These are phyloP conservation scores for Podarcis cretensis DNA, from an alignment of 2,113 vertebrate genomes.

Conservation along the genomic window DNA sequence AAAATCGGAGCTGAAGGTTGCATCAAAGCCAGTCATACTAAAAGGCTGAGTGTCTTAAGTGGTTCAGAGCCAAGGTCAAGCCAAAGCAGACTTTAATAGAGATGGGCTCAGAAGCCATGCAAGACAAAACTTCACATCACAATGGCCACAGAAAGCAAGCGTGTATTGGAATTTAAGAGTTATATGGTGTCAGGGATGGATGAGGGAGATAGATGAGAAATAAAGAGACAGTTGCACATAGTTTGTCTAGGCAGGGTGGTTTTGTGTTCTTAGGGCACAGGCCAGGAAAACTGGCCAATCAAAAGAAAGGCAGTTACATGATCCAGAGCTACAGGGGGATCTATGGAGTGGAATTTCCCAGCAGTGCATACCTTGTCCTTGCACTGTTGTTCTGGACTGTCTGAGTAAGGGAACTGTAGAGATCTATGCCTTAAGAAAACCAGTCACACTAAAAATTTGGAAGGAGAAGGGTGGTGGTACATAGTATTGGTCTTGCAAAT, in stretches of 20 bases:
- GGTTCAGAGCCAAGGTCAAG: background rate
- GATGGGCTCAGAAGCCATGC: background rate
- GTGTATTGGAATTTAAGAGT: no score
- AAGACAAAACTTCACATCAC: background rate
- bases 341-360: background rate
- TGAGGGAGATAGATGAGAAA: background rate
- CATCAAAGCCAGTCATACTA: background rate
- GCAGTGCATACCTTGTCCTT: background rate
- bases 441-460: background rate
- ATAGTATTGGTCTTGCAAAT: background rate
- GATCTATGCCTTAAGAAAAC: background rate
- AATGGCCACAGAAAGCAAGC: background rate
- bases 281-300: background rate
- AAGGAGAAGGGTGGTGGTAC: background rate
- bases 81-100: background rate
- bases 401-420: background rate
- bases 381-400: background rate
- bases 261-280: background rate
- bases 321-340: background rate
- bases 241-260: background rate
- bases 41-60: no score
- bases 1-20: background rate
- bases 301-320: background rate
- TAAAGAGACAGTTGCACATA: background rate
- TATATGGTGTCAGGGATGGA: background rate